A percentile compares a stretch with the other conserved stretches of the same genome.
Evolutionary conservation across 2,113 vertebrate species (phyloP).

Genomic region (Mionectes macconnelli): DNA sequence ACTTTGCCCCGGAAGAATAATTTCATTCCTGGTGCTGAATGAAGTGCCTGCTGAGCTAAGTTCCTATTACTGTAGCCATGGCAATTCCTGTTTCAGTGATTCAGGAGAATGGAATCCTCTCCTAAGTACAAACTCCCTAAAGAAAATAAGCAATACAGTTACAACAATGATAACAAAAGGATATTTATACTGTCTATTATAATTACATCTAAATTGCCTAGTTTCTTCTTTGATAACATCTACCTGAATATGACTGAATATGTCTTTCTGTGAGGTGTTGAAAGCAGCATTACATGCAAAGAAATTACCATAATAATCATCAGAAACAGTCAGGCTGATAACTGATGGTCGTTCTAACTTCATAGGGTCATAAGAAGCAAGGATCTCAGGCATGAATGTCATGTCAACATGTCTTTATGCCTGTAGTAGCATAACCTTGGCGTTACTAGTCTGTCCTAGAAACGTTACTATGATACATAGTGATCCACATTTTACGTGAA

Average conservation of each 20-base stretch:
- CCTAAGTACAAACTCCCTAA: background rate
- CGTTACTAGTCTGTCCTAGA: background rate
- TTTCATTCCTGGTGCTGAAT: background rate
- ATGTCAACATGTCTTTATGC: background rate
- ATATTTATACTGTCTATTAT: background rate
- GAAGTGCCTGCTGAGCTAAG: background rate
- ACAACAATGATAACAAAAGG: background rate
- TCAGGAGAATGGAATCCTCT: conserved; percentile 1
- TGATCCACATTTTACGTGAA: background rate
- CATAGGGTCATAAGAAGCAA: background rate
- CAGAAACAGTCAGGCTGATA: background rate
- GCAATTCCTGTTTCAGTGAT: conserved; percentile 34
- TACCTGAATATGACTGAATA: background rate
- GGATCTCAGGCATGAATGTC: background rate
- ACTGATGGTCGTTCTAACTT: background rate
- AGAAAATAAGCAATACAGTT: background rate
- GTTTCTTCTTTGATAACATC: background rate
- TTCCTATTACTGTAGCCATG: conserved; percentile 22
- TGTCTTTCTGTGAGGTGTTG: background rate
- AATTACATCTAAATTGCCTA: background rate
- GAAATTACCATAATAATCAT: background rate
- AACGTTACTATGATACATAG: background rate
- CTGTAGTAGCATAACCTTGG: background rate
- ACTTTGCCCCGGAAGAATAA: background rate
- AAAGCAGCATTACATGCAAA: background rate